A percentile compares a stretch with the other conserved stretches of the same genome.
Evolutionary conservation across 2,888 invertebrate genomes (phyloP).

Genomic region (Caprella mutica): DNA sequence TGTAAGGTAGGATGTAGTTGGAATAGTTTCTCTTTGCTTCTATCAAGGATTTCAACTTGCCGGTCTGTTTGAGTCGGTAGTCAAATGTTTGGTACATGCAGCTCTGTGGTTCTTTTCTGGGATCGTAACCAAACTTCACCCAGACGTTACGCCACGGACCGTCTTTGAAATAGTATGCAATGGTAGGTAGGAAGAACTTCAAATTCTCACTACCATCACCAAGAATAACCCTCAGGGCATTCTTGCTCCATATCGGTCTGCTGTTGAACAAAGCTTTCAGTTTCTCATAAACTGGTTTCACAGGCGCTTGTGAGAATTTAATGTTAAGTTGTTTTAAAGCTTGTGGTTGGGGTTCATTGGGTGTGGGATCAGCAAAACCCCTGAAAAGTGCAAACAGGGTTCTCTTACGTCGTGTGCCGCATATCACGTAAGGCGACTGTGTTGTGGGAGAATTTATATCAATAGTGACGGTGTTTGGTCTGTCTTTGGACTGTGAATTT

Average conservation of each 20-base stretch:
- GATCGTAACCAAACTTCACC: constrained; percentile 84
- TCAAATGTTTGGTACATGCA: constrained; percentile 65
- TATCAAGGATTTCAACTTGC: constrained; percentile 41
- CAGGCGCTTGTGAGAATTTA: not conserved
- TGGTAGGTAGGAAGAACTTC: constrained; percentile 58
- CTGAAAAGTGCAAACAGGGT: constrained; percentile 52
- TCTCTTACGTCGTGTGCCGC: constrained; percentile 47
- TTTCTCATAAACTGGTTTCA: constrained; percentile 3
- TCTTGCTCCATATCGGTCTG: constrained; percentile 79
- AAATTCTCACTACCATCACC: constrained; percentile 26
- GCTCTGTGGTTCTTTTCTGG: constrained; percentile 62
- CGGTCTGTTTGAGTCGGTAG: constrained; percentile 34
- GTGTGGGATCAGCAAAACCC: constrained; percentile 39
- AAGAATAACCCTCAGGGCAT: constrained; percentile 48
- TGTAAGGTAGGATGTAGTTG: constrained; percentile 44
- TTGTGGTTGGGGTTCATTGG: not conserved
- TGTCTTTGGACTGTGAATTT: no score
- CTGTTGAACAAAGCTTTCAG: constrained; percentile 52
- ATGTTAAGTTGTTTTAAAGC: not conserved
- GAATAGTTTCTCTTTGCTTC: constrained; percentile 45
- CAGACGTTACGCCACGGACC: constrained; percentile 92
- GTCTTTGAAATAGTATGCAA: constrained; percentile 71
- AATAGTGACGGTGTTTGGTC: no score
- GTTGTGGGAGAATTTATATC: constrained; percentile 35
- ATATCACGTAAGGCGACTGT: constrained; percentile 45